These are phyloP conservation scores for Piaya cayana DNA, from an alignment of 2,113 vertebrate species.

Conservation along the genomic window DNA sequence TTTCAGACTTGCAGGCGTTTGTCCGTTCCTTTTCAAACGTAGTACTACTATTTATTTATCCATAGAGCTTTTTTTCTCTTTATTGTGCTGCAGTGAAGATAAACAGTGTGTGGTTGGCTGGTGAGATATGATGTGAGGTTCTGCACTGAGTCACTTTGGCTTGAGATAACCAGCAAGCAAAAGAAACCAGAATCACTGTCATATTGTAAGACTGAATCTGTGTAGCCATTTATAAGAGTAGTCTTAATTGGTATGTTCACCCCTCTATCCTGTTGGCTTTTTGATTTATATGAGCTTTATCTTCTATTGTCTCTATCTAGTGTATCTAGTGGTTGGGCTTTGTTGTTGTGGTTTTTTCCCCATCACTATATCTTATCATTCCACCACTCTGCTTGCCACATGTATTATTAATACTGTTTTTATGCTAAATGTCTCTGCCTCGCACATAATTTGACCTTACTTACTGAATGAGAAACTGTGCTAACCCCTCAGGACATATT, in stretches of 20 bases:
- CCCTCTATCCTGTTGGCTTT: not conserved
- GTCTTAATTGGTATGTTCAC: not conserved
- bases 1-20: not conserved
- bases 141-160: not conserved
- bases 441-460: conserved; percentile 48
- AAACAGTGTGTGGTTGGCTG: not conserved
- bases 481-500: conserved; percentile 37
- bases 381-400: not conserved
- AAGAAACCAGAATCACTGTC: not conserved
- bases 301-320: not conserved
- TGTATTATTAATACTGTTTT: conserved; percentile 70
- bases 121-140: not conserved
- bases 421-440: conserved; percentile 57
- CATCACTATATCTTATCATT: conserved; percentile 24
- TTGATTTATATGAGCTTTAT: not conserved
- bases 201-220: not conserved
- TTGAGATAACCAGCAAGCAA: not conserved
- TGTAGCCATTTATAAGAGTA: not conserved
- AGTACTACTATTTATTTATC: not conserved
- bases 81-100: not conserved
- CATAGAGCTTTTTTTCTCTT: not conserved
- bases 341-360: not conserved
- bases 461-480: not conserved
- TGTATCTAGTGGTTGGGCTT: not conserved
- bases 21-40: not conserved